Percentiles rank a stretch among this genome's conserved stretches.
Conservation (phyloP, 2,888 invertebrate species). For the Torymus tubicola region DNA sequence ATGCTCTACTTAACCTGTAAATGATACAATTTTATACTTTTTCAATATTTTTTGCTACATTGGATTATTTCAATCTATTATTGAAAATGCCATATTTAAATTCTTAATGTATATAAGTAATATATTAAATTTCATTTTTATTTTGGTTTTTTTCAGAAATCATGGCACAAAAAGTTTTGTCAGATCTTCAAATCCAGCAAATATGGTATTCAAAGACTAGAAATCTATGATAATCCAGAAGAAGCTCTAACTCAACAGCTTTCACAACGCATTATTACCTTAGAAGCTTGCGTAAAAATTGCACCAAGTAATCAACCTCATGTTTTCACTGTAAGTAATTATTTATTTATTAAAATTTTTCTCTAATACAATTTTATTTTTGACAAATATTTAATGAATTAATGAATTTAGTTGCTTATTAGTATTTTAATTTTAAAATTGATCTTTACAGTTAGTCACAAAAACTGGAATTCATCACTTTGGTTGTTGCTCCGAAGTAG, state of each 20-base stretch:
- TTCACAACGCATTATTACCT: conserved; percentile 85
- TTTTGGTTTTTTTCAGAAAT: conserved; percentile 81
- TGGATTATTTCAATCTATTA: no score
- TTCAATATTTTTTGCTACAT: not conserved
- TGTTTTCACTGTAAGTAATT: conserved; percentile 77
- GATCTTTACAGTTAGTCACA: conserved; percentile 81
- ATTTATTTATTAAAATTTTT: not conserved
- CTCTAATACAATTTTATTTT: no score
- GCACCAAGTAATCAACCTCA: conserved; percentile 76
- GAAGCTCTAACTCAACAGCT: conserved; percentile 81
- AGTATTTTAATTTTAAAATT: not conserved
- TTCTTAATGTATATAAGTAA: conserved; percentile 1
- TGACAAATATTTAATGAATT: no score
- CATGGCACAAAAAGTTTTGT: conserved; percentile 88
- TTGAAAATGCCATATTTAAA: not conserved
- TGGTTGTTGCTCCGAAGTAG: conserved; percentile 83
- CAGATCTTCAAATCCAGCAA: conserved; percentile 89
- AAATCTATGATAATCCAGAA: conserved; percentile 89
- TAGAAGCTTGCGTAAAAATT: conserved; percentile 93
- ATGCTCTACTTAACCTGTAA: conserved; percentile 10
- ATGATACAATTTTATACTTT: conserved; percentile 1
- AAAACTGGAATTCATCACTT: conserved; percentile 82
- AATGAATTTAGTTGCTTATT: no score
- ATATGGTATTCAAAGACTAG: conserved; percentile 89
- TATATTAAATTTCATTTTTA: conserved; percentile 36